These are phyloP conservation scores for Phrixothrix hirtus DNA, from an alignment of 2,888 invertebrate genomes.

Conservation along the genomic window DNA sequence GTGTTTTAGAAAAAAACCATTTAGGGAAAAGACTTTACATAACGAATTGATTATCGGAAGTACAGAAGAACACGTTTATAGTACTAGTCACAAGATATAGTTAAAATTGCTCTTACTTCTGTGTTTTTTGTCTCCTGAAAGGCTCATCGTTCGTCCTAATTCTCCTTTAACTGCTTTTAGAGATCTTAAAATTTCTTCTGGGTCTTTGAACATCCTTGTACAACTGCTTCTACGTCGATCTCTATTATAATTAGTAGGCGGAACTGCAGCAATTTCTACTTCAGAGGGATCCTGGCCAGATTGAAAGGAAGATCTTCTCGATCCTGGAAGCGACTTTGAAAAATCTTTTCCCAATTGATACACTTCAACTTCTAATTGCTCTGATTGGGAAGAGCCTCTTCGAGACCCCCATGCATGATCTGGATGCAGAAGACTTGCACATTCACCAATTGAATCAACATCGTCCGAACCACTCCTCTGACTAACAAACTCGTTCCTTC, in stretches of 20 bases:
- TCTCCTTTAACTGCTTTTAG: conserved; percentile 82
- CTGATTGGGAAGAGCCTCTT: conserved; percentile 87
- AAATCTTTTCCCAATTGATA: conserved; percentile 86
- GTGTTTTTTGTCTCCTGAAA: conserved; percentile 67
- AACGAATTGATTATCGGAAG: conserved; percentile 3
- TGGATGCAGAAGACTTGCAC: conserved; percentile 78
- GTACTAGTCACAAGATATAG: neutral
- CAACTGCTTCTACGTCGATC: conserved; percentile 81
- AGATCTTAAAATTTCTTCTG: conserved; percentile 81
- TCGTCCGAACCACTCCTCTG: conserved; percentile 76
- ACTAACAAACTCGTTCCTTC: conserved; percentile 73
- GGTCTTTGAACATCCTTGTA: conserved; percentile 72
- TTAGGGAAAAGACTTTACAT: conserved; percentile 8
- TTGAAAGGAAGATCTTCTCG: conserved; percentile 82
- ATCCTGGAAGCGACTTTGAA: conserved; percentile 83
- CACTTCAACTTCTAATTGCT: conserved; percentile 77
- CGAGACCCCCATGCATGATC: conserved; percentile 83
- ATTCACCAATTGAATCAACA: conserved; percentile 75
- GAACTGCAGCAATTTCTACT: conserved; percentile 57
- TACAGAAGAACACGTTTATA: conserved; percentile 2
- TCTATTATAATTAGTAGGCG: conserved; percentile 62
- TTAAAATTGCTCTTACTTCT: conserved; percentile 55
- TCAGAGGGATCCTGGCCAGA: conserved; percentile 61
- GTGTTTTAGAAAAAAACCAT: conserved; percentile 14
- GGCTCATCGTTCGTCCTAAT: conserved; percentile 79